Evolutionary conservation across 2,888 invertebrate species (phyloP).

Genomic region (Agrochola circellaris): DNA sequence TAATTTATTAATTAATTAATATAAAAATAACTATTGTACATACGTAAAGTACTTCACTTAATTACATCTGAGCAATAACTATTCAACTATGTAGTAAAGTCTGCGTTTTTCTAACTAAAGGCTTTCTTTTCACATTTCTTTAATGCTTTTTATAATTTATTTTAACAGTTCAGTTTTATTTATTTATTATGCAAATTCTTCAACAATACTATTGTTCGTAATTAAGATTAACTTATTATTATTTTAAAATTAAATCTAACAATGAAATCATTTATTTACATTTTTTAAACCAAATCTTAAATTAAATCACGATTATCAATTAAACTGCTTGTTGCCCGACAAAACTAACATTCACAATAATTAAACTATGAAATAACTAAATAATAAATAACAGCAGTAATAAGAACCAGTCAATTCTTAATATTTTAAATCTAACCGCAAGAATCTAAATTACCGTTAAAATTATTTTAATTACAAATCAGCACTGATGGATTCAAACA

Average conservation of each 20-base stretch:
- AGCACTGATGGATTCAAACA: conserved; percentile 75
- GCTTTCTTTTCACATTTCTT: conserved; percentile 15
- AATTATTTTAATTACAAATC: conserved; percentile 68
- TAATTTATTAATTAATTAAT: conserved; percentile 77
- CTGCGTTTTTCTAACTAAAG: conserved; percentile 28
- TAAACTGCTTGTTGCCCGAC: conserved; percentile 72
- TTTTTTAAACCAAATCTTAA: conserved; percentile 57
- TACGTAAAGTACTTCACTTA: conserved; percentile 67
- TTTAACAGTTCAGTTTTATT: conserved; percentile 31
- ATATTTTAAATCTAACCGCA: conserved; percentile 65
- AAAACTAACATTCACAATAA: conserved; percentile 67
- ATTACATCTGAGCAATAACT: conserved; percentile 73
- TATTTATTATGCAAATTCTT: conserved; percentile 13
- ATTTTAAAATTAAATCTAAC: conserved; percentile 53
- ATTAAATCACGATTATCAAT: conserved; percentile 75
- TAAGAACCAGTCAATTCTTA: conserved; percentile 83
- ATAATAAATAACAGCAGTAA: conserved; percentile 89
- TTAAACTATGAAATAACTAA: conserved; percentile 75
- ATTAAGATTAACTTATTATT: conserved; percentile 43
- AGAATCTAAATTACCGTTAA: conserved; percentile 57
- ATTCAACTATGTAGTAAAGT: conserved; percentile 45
- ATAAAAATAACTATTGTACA: conserved; percentile 77
- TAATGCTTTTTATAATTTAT: conserved; percentile 10
- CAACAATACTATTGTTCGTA: conserved; percentile 29
- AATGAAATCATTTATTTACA: conserved; percentile 58